Evolutionary conservation across 2,797 vertebrate genomes (phyloP).

Genomic region (Gymnoscopelus braueri): DNA sequence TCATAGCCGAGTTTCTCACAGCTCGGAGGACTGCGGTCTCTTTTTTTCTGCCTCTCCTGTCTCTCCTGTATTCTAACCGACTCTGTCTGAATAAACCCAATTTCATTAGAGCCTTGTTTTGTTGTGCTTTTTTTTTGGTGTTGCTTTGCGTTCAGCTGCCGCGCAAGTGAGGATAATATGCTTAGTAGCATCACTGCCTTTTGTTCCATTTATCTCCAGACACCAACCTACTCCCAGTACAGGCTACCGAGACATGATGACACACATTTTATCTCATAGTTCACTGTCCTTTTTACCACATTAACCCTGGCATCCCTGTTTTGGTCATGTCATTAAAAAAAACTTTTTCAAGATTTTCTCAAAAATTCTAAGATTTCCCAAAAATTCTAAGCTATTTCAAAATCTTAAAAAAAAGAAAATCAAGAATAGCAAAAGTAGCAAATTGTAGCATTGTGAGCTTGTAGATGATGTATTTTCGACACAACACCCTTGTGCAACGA

Average conservation of each 20-base stretch:
- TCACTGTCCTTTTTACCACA: slow-evolving; percentile 19
- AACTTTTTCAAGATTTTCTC: no score
- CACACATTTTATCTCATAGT: slow-evolving; percentile 6
- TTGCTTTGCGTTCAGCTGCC: not conserved
- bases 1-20: not conserved
- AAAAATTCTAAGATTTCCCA: no score
- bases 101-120: not conserved
- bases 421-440: no score
- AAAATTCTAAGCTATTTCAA: no score
- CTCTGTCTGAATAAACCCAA: not conserved
- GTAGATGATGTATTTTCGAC: no score
- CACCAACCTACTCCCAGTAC: slow-evolving; percentile 4
- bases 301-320: no score
- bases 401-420: no score
- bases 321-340: no score
- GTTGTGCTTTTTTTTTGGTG: not conserved
- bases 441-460: no score
- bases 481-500: no score
- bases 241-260: slow-evolving; percentile 6
- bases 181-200: no score
- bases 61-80: not conserved
- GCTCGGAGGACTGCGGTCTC: not conserved
- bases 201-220: slow-evolving; percentile 5
- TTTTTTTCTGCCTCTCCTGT: not conserved
- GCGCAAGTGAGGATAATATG: no score